A percentile compares a stretch with the other conserved stretches of the same genome.
Conservation (phyloP, 1,140 invertebrate species). For the Anadara kagoshimensis region DNA sequence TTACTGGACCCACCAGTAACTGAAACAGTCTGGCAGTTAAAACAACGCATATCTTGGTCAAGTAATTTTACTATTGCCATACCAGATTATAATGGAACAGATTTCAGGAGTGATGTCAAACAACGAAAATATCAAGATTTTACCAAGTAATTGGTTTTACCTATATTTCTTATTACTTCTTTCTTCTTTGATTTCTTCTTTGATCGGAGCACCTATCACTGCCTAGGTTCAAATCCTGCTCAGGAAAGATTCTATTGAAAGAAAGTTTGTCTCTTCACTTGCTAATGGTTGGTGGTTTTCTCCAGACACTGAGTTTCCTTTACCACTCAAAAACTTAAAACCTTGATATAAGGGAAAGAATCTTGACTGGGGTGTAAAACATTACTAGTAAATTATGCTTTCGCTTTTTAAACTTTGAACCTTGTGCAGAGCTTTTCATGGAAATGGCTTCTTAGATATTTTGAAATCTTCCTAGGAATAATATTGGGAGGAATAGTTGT, state of each 20-base stretch:
- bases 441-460: too few species aligned
- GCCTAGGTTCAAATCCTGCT: not conserved
- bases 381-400: too few species aligned
- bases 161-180: not conserved
- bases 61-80: slow-evolving; percentile 8
- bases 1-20: slow-evolving; percentile 13
- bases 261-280: not conserved
- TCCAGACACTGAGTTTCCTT: too few species aligned
- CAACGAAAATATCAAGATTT: slow-evolving; percentile 20
- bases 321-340: too few species aligned
- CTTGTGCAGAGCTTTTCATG: not conserved
- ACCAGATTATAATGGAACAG: not conserved
- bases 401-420: not conserved
- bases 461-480: too few species aligned
- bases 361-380: too few species aligned
- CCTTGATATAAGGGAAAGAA: too few species aligned
- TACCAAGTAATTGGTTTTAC: slow-evolving; percentile 22
- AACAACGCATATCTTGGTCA: not conserved
- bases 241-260: not conserved
- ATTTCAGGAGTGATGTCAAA: slow-evolving; percentile 2
- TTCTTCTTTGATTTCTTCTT: too few species aligned
- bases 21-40: slow-evolving; percentile 10
- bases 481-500: too few species aligned
- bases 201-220: too few species aligned
- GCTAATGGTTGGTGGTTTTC: not conserved